Base-by-base conservation (phyloP, 2,888 invertebrate species). In the Pharmacophagus antenor region DNA sequence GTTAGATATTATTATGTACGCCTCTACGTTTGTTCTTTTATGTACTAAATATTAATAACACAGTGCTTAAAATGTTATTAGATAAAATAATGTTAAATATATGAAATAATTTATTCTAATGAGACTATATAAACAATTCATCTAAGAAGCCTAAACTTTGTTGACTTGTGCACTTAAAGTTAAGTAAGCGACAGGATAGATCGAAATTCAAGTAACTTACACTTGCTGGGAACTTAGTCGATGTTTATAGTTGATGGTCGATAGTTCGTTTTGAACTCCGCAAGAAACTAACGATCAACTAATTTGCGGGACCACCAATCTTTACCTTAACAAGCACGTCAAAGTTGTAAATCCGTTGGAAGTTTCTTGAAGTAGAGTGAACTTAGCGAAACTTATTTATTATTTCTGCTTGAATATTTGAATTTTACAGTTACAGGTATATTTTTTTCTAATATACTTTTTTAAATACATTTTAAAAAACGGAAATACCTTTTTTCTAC, bases 231-330 rank as follows among this genome's bases (percentile, higher is more conserved):
- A 61, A 61, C 52, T 61, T 61, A 56, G 41, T 56, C 52, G 56
- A 61, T 56, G 61, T 56, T 61, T 56, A 56, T 61, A 56, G 61
- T 61, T 56, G 48, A 42, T 53, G 52, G 61, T 61, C 61, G 56
- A 61, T 61, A 61, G 61, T 61, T 56, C 48, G 56, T 61, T 61
- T 56, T 56, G 56, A 56, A 61, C 48, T 61, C 56, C 51, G 41
- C 61, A 56, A 61, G 56, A 56, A 61, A 61, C 61, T 61, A 61
- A 61, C 56, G 61, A 61, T 61, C 56, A 61, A 61, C 56, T 61
- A 56, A 61, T 61, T 61, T 56, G 61, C 52, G 47, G 46, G 61
- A 61, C 56, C 61, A 52, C 61, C 61, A 61, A 61, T 61, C 61
- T 56, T 61, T 61, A 61, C 56, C 56, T 61, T 56, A 52, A 61